phyloP scores from a whole-genome alignment of 2,888 invertebrate species.

The Sympetrum striolatum region DNA sequence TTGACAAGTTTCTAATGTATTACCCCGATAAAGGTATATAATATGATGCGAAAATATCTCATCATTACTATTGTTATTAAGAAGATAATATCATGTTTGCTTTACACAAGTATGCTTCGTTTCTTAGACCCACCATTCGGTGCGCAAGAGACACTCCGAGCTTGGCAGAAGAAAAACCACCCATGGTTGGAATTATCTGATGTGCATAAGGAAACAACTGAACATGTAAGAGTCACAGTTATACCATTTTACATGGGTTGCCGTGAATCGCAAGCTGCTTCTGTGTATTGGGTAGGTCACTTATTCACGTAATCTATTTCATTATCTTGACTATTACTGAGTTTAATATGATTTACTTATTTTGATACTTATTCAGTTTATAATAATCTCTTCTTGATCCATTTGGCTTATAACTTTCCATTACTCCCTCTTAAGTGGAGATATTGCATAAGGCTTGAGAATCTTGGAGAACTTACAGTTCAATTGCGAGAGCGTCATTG shows the following conservation, averaged over 20 bases:
- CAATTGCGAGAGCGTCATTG: constrained; percentile 97
- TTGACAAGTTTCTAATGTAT: constrained; percentile 90
- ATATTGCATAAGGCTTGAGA: constrained; percentile 96
- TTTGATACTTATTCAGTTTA: neutral
- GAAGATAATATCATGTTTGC: neutral
- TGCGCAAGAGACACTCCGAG: constrained; percentile 86
- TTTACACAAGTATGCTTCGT: neutral
- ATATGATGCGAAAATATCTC: neutral
- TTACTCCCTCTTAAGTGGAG: constrained; percentile 77
- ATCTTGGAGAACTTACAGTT: constrained; percentile 86
- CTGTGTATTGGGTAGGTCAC: constrained; percentile 84
- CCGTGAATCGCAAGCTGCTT: constrained; percentile 86
- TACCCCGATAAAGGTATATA: constrained; percentile 74
- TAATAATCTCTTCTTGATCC: neutral
- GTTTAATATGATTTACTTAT: neutral
- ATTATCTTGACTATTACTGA: neutral
- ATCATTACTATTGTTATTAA: neutral
- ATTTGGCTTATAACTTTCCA: neutral
- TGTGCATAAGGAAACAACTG: constrained; percentile 97
- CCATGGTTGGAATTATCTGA: constrained; percentile 96
- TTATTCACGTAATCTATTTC: constrained; percentile 28
- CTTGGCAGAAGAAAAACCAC: constrained; percentile 98
- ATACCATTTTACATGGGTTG: constrained; percentile 99
- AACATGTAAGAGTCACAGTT: constrained; percentile 94
- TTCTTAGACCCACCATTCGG: constrained; percentile 80